Conservation (phyloP, 2,888 invertebrate species). For the Sinopyrophorus schimmeli region DNA sequence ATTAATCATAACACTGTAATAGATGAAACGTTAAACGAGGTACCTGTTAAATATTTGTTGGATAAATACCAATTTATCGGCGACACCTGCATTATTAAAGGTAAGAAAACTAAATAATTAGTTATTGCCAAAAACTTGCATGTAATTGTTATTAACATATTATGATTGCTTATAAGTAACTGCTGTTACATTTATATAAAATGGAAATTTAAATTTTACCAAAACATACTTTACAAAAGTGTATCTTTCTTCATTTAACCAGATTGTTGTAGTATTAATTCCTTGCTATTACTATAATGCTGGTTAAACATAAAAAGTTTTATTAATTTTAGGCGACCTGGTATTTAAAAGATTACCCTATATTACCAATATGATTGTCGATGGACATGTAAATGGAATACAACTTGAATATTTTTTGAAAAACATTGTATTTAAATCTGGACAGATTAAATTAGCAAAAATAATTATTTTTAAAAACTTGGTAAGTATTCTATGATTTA, state of each 20-base stretch:
- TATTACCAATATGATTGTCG: conserved; percentile 43
- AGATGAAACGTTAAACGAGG: conserved; percentile 45
- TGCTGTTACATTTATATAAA: too few species aligned
- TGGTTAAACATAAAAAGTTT: not conserved
- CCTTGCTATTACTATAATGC: too few species aligned
- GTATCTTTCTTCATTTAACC: too few species aligned
- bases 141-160: not conserved
- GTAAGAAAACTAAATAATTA: conserved; percentile 37
- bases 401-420: conserved; percentile 40
- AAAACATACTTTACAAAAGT: too few species aligned
- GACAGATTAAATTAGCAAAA: conserved; percentile 37
- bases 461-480: conserved; percentile 41
- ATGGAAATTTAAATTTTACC: too few species aligned
- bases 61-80: conserved; percentile 36
- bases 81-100: conserved; percentile 41
- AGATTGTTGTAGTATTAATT: too few species aligned
- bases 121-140: not conserved
- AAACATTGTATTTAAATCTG: conserved; percentile 42
- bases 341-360: conserved; percentile 43
- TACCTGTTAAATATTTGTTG: conserved; percentile 40
- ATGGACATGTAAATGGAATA: conserved; percentile 42
- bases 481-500: conserved; percentile 33
- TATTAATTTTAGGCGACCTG: conserved; percentile 44
- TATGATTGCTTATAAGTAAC: too few species aligned
- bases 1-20: conserved; percentile 49